phyloP scores from a whole-genome alignment of 2,888 invertebrate genomes.

The Apamea anceps region DNA sequence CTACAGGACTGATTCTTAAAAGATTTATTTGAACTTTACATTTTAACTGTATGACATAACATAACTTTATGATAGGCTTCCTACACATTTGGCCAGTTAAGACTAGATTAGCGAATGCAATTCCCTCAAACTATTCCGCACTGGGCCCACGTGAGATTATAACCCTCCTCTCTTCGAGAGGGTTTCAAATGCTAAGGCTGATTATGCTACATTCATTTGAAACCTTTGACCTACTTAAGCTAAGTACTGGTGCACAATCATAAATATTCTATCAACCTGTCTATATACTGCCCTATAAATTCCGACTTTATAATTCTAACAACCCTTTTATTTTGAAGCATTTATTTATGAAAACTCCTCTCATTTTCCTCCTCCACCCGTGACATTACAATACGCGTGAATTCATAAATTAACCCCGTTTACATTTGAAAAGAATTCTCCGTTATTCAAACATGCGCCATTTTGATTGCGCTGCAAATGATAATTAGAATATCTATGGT shows the following conservation, averaged over 20 bases:
- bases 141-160: no score
- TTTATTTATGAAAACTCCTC: conserved; percentile 24
- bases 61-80: not conserved
- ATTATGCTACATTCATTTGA: not conserved
- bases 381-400: conserved; percentile 44
- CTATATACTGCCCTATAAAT: conserved; percentile 1
- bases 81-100: not conserved
- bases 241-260: not conserved
- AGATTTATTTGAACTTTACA: no score
- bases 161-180: no score
- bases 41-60: no score
- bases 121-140: not conserved
- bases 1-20: not conserved
- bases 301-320: not conserved
- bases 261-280: conserved; percentile 12
- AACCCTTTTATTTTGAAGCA: not conserved
- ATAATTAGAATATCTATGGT: conserved; percentile 1
- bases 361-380: conserved; percentile 27
- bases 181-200: no score
- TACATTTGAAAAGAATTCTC: conserved; percentile 36
- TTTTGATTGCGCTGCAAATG: conserved; percentile 29
- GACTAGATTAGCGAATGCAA: not conserved
- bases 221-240: not conserved
- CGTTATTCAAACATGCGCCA: conserved; percentile 21
- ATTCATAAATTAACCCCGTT: conserved; percentile 36